Percentiles rank a stretch among this genome's conserved stretches.
phyloP scores from a whole-genome alignment of 2,888 invertebrate genomes.

The Chesias legatella region DNA sequence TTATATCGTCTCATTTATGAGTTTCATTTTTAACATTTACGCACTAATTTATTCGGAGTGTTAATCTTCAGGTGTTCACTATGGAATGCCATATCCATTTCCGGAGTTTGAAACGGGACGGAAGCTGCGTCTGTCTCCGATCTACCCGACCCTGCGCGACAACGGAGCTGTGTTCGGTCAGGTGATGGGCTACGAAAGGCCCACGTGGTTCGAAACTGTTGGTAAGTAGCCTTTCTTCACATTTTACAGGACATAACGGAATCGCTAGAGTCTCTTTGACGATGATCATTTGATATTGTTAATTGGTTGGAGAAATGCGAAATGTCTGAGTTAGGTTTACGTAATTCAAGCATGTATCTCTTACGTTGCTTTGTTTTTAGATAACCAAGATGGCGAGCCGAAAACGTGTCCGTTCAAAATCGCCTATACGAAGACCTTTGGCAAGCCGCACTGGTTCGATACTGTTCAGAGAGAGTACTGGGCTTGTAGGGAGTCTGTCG shows the following conservation, averaged over 20 bases:
- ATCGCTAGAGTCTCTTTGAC: too few relatives aligned
- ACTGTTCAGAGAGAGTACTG: constrained; percentile 93
- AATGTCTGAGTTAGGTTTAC: too few relatives aligned
- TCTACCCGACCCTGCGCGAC: constrained; percentile 94
- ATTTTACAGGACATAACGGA: background rate
- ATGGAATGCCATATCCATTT: constrained; percentile 90
- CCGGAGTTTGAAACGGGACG: constrained; percentile 93
- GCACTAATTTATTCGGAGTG: background rate
- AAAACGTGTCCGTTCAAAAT: constrained; percentile 80
- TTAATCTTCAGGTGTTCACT: constrained; percentile 83
- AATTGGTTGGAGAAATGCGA: too few relatives aligned
- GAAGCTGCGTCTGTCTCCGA: constrained; percentile 95
- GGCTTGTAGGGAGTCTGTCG: constrained; percentile 95
- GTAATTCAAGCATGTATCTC: too few relatives aligned
- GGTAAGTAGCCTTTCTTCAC: constrained; percentile 39
- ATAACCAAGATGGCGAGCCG: constrained; percentile 29
- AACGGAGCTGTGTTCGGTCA: constrained; percentile 97
- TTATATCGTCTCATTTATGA: background rate
- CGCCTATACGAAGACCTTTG: constrained; percentile 91
- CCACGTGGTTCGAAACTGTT: constrained; percentile 90
- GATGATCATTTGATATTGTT: too few relatives aligned
- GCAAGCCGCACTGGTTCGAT: constrained; percentile 96
- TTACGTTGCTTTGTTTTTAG: constrained; percentile 35
- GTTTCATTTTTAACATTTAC: background rate
- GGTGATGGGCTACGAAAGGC: constrained; percentile 98